Conservation (phyloP, 2,888 invertebrate genomes). For the Julus scanicus region DNA sequence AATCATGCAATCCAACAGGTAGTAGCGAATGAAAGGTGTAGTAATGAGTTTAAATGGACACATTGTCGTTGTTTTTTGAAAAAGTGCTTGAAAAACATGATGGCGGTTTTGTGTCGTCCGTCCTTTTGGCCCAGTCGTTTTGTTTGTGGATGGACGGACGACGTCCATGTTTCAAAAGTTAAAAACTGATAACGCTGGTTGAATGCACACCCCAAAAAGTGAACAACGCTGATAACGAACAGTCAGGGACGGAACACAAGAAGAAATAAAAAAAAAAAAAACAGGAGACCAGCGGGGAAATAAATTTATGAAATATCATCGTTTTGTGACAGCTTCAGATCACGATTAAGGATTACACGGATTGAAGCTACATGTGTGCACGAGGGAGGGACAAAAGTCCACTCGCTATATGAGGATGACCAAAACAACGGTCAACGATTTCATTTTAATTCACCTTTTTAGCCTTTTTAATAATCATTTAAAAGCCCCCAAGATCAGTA, state of each 20-base stretch:
- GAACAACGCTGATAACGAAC: neutral
- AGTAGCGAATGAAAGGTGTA: no score
- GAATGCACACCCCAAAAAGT: slow-evolving; percentile 7
- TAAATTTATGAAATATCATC: slow-evolving; percentile 47
- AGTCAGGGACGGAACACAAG: slow-evolving; percentile 37
- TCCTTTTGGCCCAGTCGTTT: slow-evolving; percentile 19
- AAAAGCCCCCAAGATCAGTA: no score
- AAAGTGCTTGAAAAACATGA: no score
- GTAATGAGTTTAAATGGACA: no score
- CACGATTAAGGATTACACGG: slow-evolving; percentile 7
- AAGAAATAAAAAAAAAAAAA: neutral
- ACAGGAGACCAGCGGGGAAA: neutral
- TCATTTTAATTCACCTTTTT: no score
- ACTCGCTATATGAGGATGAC: no score
- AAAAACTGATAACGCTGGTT: slow-evolving; percentile 17
- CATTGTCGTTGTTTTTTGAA: no score
- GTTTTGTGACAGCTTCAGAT: slow-evolving; percentile 43
- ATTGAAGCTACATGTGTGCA: neutral
- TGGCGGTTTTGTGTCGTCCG: neutral
- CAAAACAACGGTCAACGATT: no score
- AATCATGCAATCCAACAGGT: no score
- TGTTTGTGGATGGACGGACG: neutral
- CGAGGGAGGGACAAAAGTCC: neutral
- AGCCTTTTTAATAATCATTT: no score
- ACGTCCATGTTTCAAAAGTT: neutral